A percentile compares a stretch with the other conserved stretches of the same genome.
Conservation (phyloP, 2,888 invertebrate genomes). For the Cosmia trapezina region DNA sequence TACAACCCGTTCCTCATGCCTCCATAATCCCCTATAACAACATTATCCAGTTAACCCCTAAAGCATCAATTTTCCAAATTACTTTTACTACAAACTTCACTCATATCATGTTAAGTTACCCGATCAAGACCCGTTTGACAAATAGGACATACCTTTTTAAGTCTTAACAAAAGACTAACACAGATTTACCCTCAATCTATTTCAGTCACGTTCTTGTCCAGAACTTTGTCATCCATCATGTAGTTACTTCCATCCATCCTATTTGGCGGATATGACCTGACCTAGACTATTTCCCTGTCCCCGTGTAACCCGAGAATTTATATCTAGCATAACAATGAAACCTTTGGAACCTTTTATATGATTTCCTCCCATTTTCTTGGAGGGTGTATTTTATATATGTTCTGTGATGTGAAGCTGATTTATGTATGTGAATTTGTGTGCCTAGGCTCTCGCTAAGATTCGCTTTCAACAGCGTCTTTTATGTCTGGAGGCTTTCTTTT, state of each 20-base stretch:
- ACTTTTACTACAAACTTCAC: conserved; percentile 15
- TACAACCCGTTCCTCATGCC: too few species aligned
- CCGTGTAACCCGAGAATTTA: conserved; percentile 42
- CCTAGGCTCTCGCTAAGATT: conserved; percentile 12
- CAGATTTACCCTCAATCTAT: conserved; percentile 39
- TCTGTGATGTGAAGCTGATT: conserved; percentile 28
- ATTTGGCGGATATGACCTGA: conserved; percentile 55
- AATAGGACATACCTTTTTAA: conserved; percentile 32
- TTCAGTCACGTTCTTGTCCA: conserved; percentile 41
- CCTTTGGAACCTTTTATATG: conserved; percentile 46
- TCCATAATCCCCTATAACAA: conserved; percentile 3
- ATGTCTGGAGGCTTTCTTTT: background rate
- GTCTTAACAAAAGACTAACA: conserved; percentile 24
- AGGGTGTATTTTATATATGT: conserved; percentile 36
- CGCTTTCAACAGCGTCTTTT: conserved; percentile 2
- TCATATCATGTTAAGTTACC: conserved; percentile 9
- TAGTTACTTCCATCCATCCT: conserved; percentile 56
- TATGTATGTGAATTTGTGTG: conserved; percentile 23
- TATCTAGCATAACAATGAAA: conserved; percentile 42
- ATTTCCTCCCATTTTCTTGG: conserved; percentile 46
- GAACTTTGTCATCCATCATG: conserved; percentile 56
- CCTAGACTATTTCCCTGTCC: conserved; percentile 52
- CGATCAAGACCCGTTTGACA: conserved; percentile 22
- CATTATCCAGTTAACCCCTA: background rate
- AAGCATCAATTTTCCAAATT: conserved; percentile 19